Evolutionary conservation across 2,113 vertebrate species (phyloP), one percentile per base, ranked within the genome.

Genomic region (Pycnonotus jocosus): DNA sequence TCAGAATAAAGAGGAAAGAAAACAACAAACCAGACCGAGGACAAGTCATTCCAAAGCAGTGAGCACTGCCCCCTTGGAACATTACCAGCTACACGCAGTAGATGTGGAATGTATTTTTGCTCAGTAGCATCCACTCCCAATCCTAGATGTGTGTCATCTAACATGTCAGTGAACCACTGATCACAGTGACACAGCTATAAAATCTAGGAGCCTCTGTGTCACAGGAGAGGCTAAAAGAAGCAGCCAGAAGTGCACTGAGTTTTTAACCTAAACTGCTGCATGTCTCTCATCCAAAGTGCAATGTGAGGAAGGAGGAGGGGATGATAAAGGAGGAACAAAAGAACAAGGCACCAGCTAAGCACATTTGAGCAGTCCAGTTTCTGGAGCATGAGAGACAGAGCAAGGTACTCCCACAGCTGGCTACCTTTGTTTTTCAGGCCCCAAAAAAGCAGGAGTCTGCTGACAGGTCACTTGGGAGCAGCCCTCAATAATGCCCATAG

Each of bases 21-120:
- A 92, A 91, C 42, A 87, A 89, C 62, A 76, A 90, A 88, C 11
- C 50, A 82, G 62, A 70, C 42, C 0, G 2, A 89, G 82, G 73
- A 76, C 14, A 0, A 91, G 73, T 76, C 84, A 95, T 80, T 70
- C 70, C 81, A 87, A 87, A 94, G 87, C 62, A 90, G 86, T 62
- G 82, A 58, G 81, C 69, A 37, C 50, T 70, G 84, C 69, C 62
- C 58, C 37, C 35, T 37, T 86, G 90, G 93, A 95, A 70, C 9
- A 8, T 9, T 47, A 80, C 74, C 87, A 95, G 90, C 66, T 65
- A 72, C 66, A 95, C 71, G 45, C 81, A 92, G 86, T 23, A 89
- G 66, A 90, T 54, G 35, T 87, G 94, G 95, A 96, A 95, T 91
- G 84, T 81, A 85, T 88, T 95, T 92, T 54, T 94, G 62, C 85